phyloP scores from a whole-genome alignment of 1,140 invertebrate species.

The Sipha flava region DNA sequence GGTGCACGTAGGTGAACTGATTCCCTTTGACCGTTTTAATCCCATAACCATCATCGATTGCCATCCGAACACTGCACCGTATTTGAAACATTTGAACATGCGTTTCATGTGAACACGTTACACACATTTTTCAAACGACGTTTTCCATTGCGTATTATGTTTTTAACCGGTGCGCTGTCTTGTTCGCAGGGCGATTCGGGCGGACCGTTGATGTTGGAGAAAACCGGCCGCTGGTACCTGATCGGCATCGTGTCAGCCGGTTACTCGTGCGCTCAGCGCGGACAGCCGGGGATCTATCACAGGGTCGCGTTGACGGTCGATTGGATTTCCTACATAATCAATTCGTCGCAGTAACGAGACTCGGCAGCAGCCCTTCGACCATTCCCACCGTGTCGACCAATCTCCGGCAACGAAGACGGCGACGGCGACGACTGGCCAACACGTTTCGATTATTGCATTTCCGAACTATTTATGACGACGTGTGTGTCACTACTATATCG shows the following conservation, averaged over 20 bases:
- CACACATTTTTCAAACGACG: too few species aligned
- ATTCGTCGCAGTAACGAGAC: slow-evolving; percentile 33
- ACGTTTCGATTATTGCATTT: too few species aligned
- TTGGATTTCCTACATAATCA: slow-evolving; percentile 59
- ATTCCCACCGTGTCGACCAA: not conserved
- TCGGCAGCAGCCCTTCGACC: not conserved
- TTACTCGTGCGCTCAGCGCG: slow-evolving; percentile 82
- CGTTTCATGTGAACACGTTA: too few species aligned
- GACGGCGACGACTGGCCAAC: too few species aligned
- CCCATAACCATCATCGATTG: too few species aligned
- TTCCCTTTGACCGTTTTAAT: too few species aligned
- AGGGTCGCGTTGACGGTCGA: slow-evolving; percentile 86
- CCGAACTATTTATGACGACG: not conserved
- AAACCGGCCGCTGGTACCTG: slow-evolving; percentile 75
- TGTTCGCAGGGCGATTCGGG: slow-evolving; percentile 68
- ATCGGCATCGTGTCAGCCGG: slow-evolving; percentile 88
- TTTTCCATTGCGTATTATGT: too few species aligned
- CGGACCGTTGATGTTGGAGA: slow-evolving; percentile 79
- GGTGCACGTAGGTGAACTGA: too few species aligned
- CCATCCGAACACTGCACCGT: too few species aligned
- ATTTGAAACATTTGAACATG: too few species aligned
- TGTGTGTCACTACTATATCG: not conserved
- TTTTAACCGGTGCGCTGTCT: too few species aligned
- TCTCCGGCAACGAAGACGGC: too few species aligned
- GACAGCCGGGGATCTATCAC: slow-evolving; percentile 90